Base-by-base conservation (phyloP, 2,888 invertebrate species). In the Tipula lateralis region DNA sequence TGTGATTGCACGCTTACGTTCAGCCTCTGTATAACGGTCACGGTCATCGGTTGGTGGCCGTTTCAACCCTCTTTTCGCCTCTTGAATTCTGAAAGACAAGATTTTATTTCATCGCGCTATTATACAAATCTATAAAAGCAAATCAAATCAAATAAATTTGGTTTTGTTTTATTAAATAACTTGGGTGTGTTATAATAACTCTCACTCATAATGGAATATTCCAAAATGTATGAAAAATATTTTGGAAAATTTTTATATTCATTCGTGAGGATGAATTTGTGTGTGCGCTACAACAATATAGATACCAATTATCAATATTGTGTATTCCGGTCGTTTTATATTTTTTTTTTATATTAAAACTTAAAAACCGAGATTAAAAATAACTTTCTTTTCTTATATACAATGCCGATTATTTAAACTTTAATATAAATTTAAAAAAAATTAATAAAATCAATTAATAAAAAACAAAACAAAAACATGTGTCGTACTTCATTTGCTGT, bases 401-500 rank as follows among this genome's bases (percentile, higher is more conserved):
- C 19, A 24, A 66, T 66, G 66, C 66, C 66, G 66, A 66, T 66
- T 66, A 24, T 66, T 66, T 66, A 66, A 66, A 66, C 66, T 66
- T 66, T 66, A 24, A 66, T 66, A 66, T 66, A 66, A 66, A 66
- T 66, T 66, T n/a, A n/a, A 50, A 44, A 44, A n/a, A 44, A 44
- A 30, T n/a, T 82, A 30, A 82, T 30, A 82, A 30, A 30, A 30
- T 82, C 82, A 30, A 82, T 82, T 82, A 82, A 30, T 32, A 32
- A 30, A 82, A 82, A 82, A 82, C 32, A 82, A 82, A 82, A 66
- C 66, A 66, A 66, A 66, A 66, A 66, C 66, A 66, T 82, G n/a
- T 82, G 44, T 50, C 84, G 84, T 84, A 93, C 93, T 93, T 92
- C 90, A 95, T 91, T 88, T 96, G 95, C 86, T 95, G 95, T 85